A percentile compares a stretch with the other conserved stretches of the same genome.
phyloP scores from a whole-genome alignment of 2,888 invertebrate species.

The Endomychus coccineus region DNA sequence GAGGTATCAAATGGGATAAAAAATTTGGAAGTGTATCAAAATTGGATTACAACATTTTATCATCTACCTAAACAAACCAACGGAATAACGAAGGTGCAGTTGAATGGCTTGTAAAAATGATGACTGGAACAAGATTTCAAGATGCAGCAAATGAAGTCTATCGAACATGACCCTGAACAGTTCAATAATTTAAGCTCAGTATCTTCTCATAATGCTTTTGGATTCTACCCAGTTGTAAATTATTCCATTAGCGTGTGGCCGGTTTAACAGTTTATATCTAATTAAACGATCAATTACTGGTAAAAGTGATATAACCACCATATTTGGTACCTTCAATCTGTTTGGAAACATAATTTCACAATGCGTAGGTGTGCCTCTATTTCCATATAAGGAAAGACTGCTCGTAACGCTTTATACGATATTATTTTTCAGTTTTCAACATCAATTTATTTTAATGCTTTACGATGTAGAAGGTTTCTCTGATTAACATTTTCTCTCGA shows the following conservation, averaged over 20 bases:
- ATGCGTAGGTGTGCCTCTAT: constrained; percentile 12
- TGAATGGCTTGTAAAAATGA: too few relatives aligned
- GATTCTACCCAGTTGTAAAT: too few relatives aligned
- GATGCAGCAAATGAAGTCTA: too few relatives aligned
- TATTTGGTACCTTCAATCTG: constrained; percentile 10
- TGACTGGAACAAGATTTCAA: too few relatives aligned
- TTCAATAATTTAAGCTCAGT: too few relatives aligned
- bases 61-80: too few relatives aligned
- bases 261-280: constrained; percentile 20
- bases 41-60: too few relatives aligned
- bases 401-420: constrained; percentile 3
- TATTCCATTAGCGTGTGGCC: constrained; percentile 11
- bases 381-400: constrained; percentile 12
- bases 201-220: too few relatives aligned
- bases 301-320: constrained; percentile 18
- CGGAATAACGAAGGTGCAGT: too few relatives aligned
- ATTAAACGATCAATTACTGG: constrained; percentile 21
- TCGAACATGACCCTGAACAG: too few relatives aligned
- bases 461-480: not conserved
- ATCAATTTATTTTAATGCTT: constrained; percentile 8
- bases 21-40: too few relatives aligned
- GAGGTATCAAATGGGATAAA: too few relatives aligned
- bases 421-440: constrained; percentile 12
- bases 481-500: not conserved
- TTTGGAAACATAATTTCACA: constrained; percentile 14